Evolutionary conservation across 2,113 vertebrate genomes (phyloP).

Genomic region (Grammomys surdaster): DNA sequence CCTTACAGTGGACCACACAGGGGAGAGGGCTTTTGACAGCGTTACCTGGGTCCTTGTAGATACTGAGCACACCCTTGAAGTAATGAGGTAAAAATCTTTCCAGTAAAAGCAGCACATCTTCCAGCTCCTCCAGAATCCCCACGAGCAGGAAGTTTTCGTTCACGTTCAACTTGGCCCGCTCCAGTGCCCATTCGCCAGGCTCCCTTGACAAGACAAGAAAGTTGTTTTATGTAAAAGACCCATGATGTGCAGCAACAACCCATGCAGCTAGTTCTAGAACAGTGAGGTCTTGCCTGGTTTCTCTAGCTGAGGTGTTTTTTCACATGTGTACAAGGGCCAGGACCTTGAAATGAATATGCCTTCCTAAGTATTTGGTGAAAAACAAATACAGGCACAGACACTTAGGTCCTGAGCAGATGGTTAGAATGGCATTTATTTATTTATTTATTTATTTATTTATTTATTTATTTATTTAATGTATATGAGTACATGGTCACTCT

Average conservation of each 20-base stretch:
- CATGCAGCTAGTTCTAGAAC: no score
- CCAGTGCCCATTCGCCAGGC: conserved; percentile 97
- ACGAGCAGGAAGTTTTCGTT: conserved; percentile 98
- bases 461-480: neutral
- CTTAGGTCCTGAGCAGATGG: neutral
- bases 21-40: neutral
- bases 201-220: conserved; percentile 89
- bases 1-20: fast-evolving
- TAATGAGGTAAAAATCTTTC: conserved; percentile 99
- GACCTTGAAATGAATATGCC: neutral
- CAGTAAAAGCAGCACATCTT: conserved; percentile 97
- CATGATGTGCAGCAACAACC: neutral
- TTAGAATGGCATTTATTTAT: neutral
- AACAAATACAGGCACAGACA: neutral
- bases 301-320: neutral
- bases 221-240: neutral
- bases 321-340: fast-evolving
- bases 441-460: no score
- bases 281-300: neutral
- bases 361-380: neutral
- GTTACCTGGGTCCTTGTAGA: conserved; percentile 98
- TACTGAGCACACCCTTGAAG: conserved; percentile 96
- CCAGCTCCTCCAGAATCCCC: conserved; percentile 97
- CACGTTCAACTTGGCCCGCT: conserved; percentile 97
- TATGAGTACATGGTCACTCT: no score